Evolutionary conservation across 2,113 vertebrate genomes (phyloP).

Genomic region (Oreochromis niloticus): DNA sequence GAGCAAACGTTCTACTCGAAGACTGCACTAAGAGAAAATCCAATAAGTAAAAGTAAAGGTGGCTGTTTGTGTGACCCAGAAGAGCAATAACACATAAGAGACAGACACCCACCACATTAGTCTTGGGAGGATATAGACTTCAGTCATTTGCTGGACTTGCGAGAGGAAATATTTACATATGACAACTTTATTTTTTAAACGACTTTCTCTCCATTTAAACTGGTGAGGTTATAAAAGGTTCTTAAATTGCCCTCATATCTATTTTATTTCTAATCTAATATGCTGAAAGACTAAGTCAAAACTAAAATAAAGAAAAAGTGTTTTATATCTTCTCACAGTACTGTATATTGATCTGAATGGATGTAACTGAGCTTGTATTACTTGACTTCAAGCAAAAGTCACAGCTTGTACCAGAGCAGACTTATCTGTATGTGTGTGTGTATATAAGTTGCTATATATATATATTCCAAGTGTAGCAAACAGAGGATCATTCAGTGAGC

Average conservation of each 20-base stretch:
- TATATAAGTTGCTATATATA: background rate
- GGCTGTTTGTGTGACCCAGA: background rate
- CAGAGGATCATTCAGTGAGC: background rate
- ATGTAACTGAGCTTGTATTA: background rate
- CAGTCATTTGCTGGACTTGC: background rate
- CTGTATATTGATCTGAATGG: conserved; percentile 1
- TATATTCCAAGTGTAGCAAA: background rate
- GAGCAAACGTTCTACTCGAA: background rate
- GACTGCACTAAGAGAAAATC: background rate
- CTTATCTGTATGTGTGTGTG: background rate
- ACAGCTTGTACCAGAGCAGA: background rate
- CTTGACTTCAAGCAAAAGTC: background rate
- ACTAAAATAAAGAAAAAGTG: background rate
- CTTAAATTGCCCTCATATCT: background rate
- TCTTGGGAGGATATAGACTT: background rate
- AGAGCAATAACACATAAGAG: background rate
- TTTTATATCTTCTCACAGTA: background rate
- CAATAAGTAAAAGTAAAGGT: background rate
- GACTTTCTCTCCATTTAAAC: background rate
- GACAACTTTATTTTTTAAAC: background rate
- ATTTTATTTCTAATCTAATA: background rate
- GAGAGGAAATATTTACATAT: background rate
- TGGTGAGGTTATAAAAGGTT: background rate
- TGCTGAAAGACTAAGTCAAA: background rate
- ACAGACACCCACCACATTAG: background rate